Conservation (phyloP, 2,797 vertebrate genomes). For the Okamejei kenojei region DNA sequence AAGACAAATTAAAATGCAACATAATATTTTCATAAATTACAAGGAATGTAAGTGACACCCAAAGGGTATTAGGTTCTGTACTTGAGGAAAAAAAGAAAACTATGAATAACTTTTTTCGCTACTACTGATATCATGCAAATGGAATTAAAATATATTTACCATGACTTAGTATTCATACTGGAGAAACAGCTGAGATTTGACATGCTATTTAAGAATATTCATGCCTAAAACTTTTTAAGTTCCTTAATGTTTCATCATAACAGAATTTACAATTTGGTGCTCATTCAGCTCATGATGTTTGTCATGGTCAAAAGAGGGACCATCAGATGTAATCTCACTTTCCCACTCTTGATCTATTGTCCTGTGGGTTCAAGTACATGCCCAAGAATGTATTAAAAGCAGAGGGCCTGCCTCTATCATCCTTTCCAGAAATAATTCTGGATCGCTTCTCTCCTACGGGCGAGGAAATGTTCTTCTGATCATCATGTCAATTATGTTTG, state of each 20-base stretch:
- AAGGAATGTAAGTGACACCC: background rate
- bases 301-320: too few relatives aligned
- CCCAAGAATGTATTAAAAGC: too few relatives aligned
- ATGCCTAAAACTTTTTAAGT: background rate
- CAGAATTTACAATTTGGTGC: too few relatives aligned
- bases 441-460: too few relatives aligned
- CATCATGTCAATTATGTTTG: too few relatives aligned
- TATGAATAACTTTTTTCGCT: background rate
- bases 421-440: too few relatives aligned
- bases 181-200: background rate
- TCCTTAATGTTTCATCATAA: background rate
- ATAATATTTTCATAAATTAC: background rate
- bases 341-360: too few relatives aligned
- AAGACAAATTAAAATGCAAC: background rate
- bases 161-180: background rate
- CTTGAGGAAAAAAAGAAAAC: background rate
- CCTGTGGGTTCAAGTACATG: too few relatives aligned
- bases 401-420: too few relatives aligned
- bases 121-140: background rate
- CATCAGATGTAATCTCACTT: too few relatives aligned
- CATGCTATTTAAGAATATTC: background rate
- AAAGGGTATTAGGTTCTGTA: background rate
- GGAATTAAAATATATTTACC: slow-evolving; percentile 10
- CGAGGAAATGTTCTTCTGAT: too few relatives aligned
- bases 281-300: too few relatives aligned